Evolutionary conservation across 2,888 invertebrate genomes (phyloP), one percentile per base, ranked within the genome.

Genomic region (Prostheceraeus crozeri): DNA sequence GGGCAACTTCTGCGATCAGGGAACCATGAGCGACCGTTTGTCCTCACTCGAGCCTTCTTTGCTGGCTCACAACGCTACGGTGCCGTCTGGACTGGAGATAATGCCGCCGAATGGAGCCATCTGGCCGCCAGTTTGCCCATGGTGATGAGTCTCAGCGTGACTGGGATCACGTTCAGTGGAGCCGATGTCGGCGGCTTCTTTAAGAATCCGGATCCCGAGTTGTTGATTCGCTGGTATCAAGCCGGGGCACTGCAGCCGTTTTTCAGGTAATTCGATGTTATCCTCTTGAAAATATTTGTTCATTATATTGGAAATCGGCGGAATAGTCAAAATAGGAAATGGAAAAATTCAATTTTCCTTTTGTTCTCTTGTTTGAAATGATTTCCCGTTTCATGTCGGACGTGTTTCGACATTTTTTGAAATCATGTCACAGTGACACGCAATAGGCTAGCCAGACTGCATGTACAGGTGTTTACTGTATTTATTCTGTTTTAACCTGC

Each of bases 181-280:
- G 89, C 96, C 6, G 98, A 99, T 77, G 84, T 99, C 25, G 96
- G 93, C 3, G 98, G 98, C 0, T 99, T 99, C 82, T 98, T 98
- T 80, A 85, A 86, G 65, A 89, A 93, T 77, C 94, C 96, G 0
- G 91, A 93, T 66, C 76, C 82, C 0, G 91, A 98, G 74, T 81
- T 99, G 33, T 81, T 94, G 19, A 72, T 74, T 27, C 81, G 98
- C 61, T 99, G 98, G 98, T 93, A 96, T 74, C 93, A 89, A 82
- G 86, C 84, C 1, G 96, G 82, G 0, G 85, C 87, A 0, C 96
- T 86, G 82, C 83, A 93, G 67, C 88, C 96, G 16, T 98, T 98
- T 80, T 88, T 87, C 82, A 83, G 98, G 10, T n/a, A 33, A 33
- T 33, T 33, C 33, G 33, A 96, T n/a, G n/a, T n/a, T n/a, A n/a